Percentiles rank a stretch among this genome's conserved stretches.
Conservation (phyloP, 2,113 vertebrate genomes). For the Columba livia region DNA sequence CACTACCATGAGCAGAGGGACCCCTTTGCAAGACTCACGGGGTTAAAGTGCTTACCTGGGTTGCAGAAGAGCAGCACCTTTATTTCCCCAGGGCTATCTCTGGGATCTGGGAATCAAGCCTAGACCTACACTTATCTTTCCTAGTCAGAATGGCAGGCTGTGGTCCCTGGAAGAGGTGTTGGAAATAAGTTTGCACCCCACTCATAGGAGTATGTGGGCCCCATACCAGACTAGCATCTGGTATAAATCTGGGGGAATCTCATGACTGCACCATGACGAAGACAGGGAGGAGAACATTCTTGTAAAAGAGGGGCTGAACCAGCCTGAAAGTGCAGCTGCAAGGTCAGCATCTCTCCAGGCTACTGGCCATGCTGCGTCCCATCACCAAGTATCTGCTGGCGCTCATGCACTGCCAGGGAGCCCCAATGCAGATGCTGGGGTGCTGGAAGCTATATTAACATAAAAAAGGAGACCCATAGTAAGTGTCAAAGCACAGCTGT, state of each 20-base stretch:
- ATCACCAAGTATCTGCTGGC: background rate
- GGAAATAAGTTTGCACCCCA: background rate
- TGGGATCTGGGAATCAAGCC: background rate
- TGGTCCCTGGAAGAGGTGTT: background rate
- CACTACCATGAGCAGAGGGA: fast-evolving
- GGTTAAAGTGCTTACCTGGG: fast-evolving
- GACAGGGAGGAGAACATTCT: background rate
- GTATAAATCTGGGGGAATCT: background rate
- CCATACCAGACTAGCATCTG: background rate
- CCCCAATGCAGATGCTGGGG: background rate
- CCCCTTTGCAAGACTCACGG: fast-evolving
- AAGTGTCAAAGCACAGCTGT: background rate
- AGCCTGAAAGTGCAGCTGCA: fast-evolving
- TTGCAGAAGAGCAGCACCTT: background rate
- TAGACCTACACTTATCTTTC: background rate
- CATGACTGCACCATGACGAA: fast-evolving
- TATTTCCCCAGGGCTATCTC: background rate
- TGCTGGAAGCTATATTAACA: background rate
- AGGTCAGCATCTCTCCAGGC: background rate
- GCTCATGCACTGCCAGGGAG: fast-evolving
- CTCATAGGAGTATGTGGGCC: background rate
- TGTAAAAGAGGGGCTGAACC: background rate
- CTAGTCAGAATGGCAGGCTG: background rate
- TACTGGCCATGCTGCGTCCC: background rate
- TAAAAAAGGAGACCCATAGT: background rate